Conservation (phyloP, 2,797 vertebrate genomes). For the Menidia menidia region DNA sequence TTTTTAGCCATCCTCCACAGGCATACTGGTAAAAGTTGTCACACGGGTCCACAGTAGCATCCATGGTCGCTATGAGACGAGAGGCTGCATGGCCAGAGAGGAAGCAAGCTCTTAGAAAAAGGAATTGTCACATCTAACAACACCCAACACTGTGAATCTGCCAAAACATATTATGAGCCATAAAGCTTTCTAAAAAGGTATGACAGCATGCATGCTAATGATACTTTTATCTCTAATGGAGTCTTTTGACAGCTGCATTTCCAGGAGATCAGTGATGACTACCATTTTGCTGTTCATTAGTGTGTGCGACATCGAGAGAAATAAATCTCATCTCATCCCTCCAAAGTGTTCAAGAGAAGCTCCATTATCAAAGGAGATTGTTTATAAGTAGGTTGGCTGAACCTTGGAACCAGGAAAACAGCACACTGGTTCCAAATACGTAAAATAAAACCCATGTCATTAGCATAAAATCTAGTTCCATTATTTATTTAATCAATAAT, state of each 20-base stretch:
- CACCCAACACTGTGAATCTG: neutral
- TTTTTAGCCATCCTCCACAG: constrained; percentile 95
- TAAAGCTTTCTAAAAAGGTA: neutral
- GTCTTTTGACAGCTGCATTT: neutral
- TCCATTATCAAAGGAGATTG: neutral
- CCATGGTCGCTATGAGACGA: constrained; percentile 94
- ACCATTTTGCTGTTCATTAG: constrained; percentile 4
- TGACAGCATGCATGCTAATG: neutral
- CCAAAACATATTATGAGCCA: neutral
- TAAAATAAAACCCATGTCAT: neutral
- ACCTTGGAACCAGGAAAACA: neutral
- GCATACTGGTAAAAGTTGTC: constrained; percentile 93
- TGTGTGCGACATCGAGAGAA: constrained; percentile 3
- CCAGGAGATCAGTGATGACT: constrained; percentile 2
- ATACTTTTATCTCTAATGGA: neutral
- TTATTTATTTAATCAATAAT: neutral
- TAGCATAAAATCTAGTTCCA: neutral
- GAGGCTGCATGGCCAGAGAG: constrained; percentile 82
- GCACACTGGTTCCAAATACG: neutral
- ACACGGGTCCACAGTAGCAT: constrained; percentile 86
- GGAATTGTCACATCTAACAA: neutral
- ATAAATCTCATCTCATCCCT: constrained; percentile 3
- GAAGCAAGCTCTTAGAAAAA: constrained; percentile 4
- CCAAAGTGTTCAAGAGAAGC: neutral
- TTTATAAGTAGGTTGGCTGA: neutral